These are phyloP conservation scores for Coendou prehensilis DNA, from an alignment of 2,797 vertebrate species.

Conservation along the genomic window DNA sequence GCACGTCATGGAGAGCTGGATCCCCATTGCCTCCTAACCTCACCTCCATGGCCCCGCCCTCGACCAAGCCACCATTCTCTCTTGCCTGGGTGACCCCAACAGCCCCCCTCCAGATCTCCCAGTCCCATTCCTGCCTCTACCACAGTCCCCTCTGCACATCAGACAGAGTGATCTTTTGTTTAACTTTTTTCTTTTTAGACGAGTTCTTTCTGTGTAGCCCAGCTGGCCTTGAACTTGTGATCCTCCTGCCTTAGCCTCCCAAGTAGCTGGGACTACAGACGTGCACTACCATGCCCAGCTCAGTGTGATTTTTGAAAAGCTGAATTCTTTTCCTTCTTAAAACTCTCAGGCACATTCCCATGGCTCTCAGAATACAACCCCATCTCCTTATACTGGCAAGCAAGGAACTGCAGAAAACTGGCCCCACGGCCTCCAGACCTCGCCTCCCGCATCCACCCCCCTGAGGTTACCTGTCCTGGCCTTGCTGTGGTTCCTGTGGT, in stretches of 20 bases:
- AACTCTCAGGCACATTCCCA: neutral
- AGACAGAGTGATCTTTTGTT: neutral
- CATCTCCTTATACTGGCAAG: neutral
- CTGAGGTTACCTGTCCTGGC: neutral
- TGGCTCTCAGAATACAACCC: neutral
- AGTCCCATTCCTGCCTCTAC: neutral
- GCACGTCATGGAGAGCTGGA: neutral
- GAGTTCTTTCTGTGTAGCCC: neutral
- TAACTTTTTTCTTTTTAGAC: neutral
- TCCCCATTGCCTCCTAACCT: neutral
- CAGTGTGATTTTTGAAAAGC: neutral
- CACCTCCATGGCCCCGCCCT: fast-evolving
- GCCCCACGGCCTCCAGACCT: too few relatives aligned
- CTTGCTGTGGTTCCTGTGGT: neutral
- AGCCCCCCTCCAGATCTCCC: neutral
- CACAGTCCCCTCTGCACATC: neutral
- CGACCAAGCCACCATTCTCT: neutral
- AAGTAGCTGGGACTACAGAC: neutral
- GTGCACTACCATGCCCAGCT: neutral
- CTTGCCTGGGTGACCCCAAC: neutral
- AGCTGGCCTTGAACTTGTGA: neutral
- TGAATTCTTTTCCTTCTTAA: neutral
- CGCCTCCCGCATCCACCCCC: fast-evolving
- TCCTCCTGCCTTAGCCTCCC: neutral
- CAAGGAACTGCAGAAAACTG: neutral